Percentiles rank a stretch among this genome's conserved stretches.
Conservation (phyloP, 2,113 vertebrate genomes). For the Micromys minutus region DNA sequence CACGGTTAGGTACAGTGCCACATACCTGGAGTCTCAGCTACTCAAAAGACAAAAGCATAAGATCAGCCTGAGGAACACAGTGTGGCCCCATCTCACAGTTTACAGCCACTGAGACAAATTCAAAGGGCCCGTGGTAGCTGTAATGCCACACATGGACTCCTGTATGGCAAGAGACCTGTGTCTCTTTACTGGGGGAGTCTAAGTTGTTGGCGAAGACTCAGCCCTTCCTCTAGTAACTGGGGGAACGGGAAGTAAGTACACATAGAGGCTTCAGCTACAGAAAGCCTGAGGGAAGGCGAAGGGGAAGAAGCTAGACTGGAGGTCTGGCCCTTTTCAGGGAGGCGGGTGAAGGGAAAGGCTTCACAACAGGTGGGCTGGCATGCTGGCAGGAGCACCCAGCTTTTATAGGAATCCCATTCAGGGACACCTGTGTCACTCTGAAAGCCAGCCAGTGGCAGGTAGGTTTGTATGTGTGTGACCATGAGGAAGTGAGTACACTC, state of each 20-base stretch:
- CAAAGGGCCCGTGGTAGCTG: background rate
- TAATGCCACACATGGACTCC: background rate
- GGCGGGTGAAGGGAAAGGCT: background rate
- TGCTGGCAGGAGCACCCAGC: background rate
- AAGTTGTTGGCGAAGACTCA: background rate
- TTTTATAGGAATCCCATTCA: background rate
- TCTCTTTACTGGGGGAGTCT: background rate
- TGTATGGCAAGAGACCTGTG: background rate
- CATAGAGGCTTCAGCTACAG: background rate
- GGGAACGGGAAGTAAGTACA: slow-evolving; percentile 70
- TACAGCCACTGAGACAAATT: background rate
- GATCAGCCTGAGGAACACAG: background rate
- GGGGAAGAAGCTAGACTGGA: slow-evolving; percentile 57
- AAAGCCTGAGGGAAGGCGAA: slow-evolving; percentile 35
- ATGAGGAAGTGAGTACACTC: rapidly evolving
- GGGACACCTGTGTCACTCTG: background rate
- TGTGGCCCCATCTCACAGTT: background rate
- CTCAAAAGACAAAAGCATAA: background rate
- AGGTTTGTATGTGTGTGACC: background rate
- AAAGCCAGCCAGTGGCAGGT: background rate
- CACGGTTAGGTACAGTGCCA: background rate
- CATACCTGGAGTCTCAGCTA: background rate
- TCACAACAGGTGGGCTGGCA: background rate
- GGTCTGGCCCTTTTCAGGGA: slow-evolving; percentile 34
- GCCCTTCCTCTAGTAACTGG: background rate